Evolutionary conservation across 1,140 invertebrate genomes (phyloP).

Genomic region (Ctenoplectra terminalis): DNA sequence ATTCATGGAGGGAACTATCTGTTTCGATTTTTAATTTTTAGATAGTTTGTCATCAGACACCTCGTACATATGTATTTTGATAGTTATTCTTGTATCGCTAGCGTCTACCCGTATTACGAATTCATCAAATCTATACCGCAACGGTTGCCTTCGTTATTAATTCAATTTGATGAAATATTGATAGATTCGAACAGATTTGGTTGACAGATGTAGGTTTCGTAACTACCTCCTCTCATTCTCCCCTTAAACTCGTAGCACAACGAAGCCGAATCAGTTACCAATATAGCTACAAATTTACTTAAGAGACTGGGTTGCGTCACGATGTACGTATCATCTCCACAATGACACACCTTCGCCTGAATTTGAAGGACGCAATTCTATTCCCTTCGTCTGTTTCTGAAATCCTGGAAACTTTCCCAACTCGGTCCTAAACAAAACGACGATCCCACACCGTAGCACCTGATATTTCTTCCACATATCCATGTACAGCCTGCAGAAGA

Average conservation of each 20-base stretch:
- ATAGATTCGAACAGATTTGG: neutral
- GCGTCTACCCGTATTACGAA: too few relatives aligned
- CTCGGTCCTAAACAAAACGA: neutral
- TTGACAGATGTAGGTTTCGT: neutral
- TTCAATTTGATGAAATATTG: neutral
- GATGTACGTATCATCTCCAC: neutral
- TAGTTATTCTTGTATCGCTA: too few relatives aligned
- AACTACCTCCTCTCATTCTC: neutral
- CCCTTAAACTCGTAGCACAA: too few relatives aligned
- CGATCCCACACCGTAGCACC: neutral
- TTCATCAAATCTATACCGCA: neutral
- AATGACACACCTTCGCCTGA: neutral
- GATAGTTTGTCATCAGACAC: too few relatives aligned
- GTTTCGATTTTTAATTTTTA: too few relatives aligned
- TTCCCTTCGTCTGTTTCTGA: constrained; percentile 2
- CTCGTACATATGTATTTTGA: too few relatives aligned
- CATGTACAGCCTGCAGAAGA: too few relatives aligned
- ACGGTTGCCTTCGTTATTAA: neutral
- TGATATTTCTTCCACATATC: neutral
- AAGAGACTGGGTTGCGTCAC: neutral
- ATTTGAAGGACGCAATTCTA: neutral
- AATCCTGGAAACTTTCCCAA: neutral
- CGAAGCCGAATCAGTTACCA: neutral
- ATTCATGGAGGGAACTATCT: too few relatives aligned
- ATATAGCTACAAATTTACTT: neutral